phyloP scores from a whole-genome alignment of 1,140 invertebrate species.

The Brachionus calyciflorus region DNA sequence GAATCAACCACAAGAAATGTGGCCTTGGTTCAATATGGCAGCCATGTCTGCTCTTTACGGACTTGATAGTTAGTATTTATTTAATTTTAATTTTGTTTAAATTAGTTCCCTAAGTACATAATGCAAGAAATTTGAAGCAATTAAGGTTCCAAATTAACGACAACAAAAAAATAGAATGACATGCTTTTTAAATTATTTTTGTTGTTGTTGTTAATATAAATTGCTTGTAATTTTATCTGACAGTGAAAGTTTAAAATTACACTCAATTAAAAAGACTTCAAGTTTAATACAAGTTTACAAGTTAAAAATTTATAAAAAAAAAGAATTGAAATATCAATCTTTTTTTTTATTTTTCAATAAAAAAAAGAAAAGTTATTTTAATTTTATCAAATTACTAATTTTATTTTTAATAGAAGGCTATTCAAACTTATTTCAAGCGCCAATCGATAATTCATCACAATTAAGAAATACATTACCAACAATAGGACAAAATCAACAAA shows the following conservation, averaged over 20 bases:
- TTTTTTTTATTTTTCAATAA: not conserved
- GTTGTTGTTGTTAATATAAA: too few relatives aligned
- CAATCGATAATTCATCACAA: not conserved
- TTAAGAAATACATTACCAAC: not conserved
- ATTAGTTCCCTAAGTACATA: not conserved
- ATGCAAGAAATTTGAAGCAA: constrained; percentile 9
- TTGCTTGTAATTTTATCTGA: not conserved
- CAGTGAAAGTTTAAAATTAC: constrained; percentile 44
- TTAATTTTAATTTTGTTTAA: not conserved
- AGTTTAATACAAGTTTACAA: constrained; percentile 10
- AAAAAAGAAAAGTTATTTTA: not conserved
- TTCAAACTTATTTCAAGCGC: not conserved
- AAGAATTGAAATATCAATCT: constrained; percentile 2
- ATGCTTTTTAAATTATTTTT: constrained; percentile 6
- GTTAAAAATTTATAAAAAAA: not conserved
- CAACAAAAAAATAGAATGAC: too few relatives aligned
- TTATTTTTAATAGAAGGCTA: constrained; percentile 10
- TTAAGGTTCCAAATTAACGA: too few relatives aligned
- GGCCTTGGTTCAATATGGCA: constrained; percentile 40
- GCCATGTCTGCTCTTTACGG: constrained; percentile 31
- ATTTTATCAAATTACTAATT: constrained; percentile 12
- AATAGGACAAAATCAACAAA: not conserved
- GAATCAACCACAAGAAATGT: not conserved
- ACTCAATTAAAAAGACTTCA: constrained; percentile 36
- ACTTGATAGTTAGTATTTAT: constrained; percentile 4